phyloP scores from a whole-genome alignment of 2,113 vertebrate species.

The Isurus oxyrinchus region DNA sequence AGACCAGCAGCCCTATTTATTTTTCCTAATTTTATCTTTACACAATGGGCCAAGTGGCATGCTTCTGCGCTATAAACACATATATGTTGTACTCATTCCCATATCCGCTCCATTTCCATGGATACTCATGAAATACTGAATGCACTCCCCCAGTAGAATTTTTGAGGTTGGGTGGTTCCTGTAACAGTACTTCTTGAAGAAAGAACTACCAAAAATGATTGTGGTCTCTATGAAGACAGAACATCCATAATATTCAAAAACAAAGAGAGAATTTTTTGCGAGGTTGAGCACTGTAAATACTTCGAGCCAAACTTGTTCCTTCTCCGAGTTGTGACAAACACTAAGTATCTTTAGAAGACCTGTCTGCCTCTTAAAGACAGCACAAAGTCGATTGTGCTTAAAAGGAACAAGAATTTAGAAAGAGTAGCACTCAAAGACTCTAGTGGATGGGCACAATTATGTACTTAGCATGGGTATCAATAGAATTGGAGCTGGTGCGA shows the following conservation, averaged over 20 bases:
- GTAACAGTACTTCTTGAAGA: no score
- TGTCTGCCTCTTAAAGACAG: background rate
- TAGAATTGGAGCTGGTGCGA: background rate
- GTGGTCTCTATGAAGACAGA: no score
- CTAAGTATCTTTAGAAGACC: background rate
- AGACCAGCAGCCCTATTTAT: background rate
- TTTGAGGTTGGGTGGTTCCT: no score
- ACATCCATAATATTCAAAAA: background rate
- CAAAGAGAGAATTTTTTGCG: background rate
- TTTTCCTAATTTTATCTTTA: background rate
- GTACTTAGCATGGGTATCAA: background rate
- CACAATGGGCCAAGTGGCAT: background rate
- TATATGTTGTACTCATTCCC: no score
- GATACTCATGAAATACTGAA: no score
- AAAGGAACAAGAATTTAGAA: background rate
- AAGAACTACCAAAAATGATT: no score
- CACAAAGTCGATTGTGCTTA: background rate
- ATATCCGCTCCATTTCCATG: no score
- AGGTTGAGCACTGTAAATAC: background rate
- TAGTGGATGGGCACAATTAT: background rate
- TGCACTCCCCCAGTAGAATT: no score
- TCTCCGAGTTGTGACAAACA: background rate
- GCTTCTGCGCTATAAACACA: no score
- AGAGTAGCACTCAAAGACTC: background rate
- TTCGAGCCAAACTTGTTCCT: background rate